Conservation (phyloP, 2,113 vertebrate species). For the Steatornis caripensis region DNA sequence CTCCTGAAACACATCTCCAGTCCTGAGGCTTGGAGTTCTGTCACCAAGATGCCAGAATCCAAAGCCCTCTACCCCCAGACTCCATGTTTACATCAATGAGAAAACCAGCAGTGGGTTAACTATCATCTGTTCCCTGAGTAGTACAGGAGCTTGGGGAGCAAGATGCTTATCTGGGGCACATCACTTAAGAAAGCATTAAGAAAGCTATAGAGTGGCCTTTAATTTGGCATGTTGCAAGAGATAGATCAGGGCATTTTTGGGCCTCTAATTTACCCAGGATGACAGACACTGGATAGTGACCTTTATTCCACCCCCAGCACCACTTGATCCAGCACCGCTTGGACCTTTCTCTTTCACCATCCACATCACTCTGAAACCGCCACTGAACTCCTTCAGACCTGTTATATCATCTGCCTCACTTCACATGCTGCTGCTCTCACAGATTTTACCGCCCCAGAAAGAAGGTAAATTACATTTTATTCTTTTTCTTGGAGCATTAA, state of each 20-base stretch:
- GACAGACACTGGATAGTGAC: background rate
- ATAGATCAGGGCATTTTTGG: background rate
- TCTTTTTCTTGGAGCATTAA: background rate
- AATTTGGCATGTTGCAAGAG: background rate
- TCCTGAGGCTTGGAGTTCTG: background rate
- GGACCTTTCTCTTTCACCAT: background rate
- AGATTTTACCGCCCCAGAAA: background rate
- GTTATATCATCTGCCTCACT: background rate
- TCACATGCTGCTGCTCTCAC: background rate
- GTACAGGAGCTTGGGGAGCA: background rate
- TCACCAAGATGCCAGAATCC: background rate
- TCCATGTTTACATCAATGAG: background rate
- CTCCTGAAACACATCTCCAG: background rate
- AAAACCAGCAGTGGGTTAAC: background rate
- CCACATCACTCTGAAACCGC: background rate
- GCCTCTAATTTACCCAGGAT: background rate
- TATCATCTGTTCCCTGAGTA: fast-evolving
- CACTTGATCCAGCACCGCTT: background rate
- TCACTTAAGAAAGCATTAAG: background rate
- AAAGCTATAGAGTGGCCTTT: background rate
- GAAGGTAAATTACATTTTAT: background rate
- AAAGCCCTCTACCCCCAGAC: background rate
- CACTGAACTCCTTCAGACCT: background rate
- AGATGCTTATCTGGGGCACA: background rate
- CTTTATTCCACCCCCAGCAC: background rate